Conservation (phyloP, 2,888 invertebrate species). For the Plagodis pulveraria region DNA sequence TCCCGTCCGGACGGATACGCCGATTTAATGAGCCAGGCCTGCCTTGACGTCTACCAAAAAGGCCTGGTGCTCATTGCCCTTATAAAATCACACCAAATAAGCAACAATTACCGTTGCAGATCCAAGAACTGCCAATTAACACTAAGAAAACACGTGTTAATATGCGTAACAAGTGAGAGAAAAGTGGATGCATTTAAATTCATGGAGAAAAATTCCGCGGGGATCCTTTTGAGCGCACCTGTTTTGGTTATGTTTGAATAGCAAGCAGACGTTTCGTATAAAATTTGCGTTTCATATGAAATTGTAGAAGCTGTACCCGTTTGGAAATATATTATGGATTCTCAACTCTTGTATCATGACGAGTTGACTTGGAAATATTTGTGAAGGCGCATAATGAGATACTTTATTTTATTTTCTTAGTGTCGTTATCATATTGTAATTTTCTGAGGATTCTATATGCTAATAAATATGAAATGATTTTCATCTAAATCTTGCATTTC, state of each 20-base stretch:
- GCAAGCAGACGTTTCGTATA: conserved; percentile 20
- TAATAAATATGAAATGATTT: too few relatives aligned
- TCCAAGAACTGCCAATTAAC: conserved; percentile 2
- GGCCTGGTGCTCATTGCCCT: not conserved
- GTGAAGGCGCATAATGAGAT: too few relatives aligned
- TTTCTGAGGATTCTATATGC: too few relatives aligned
- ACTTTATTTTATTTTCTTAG: too few relatives aligned
- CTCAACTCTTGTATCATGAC: too few relatives aligned
- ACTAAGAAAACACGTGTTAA: conserved; percentile 9
- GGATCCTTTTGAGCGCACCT: conserved; percentile 22
- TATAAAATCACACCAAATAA: conserved; percentile 2
- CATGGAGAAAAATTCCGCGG: conserved; percentile 22
- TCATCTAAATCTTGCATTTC: too few relatives aligned
- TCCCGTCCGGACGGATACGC: too few relatives aligned
- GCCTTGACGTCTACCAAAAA: not conserved
- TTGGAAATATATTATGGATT: not conserved
- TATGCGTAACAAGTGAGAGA: conserved; percentile 12
- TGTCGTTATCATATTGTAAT: too few relatives aligned
- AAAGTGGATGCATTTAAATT: conserved; percentile 26
- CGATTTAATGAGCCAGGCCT: too few relatives aligned
- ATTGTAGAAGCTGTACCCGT: conserved; percentile 1
- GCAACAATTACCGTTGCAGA: not conserved
- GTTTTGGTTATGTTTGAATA: conserved; percentile 29
- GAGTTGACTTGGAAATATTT: too few relatives aligned
- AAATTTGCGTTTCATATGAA: conserved; percentile 23